phyloP scores from a whole-genome alignment of 2,888 invertebrate species.

The Sphaeridia pumilis region DNA sequence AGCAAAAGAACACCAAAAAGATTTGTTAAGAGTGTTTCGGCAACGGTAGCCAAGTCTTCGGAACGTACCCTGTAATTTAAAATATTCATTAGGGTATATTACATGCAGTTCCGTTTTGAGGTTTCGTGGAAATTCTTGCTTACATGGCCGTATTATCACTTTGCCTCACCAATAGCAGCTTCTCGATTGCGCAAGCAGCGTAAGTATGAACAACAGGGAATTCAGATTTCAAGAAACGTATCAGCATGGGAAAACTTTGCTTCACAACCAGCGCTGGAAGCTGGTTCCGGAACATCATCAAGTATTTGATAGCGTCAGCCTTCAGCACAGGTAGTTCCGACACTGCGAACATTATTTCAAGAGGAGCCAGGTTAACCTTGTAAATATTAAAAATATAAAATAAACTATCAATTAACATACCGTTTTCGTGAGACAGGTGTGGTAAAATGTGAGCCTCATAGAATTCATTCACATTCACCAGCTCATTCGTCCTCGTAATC shows the following conservation, averaged over 20 bases:
- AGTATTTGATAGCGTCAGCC: conserved; percentile 89
- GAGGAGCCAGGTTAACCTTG: background rate
- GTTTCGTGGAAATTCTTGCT: conserved; percentile 35
- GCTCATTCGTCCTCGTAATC: conserved; percentile 76
- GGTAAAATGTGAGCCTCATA: conserved; percentile 73
- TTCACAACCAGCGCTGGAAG: conserved; percentile 66
- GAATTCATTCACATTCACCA: conserved; percentile 83
- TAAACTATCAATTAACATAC: conserved; percentile 41
- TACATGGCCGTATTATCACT: conserved; percentile 48
- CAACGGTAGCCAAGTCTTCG: conserved; percentile 54
- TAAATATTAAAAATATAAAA: conserved; percentile 9
- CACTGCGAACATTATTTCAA: conserved; percentile 47
- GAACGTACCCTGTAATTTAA: conserved; percentile 46
- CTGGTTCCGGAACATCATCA: conserved; percentile 89
- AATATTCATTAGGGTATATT: background rate
- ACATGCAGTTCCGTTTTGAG: background rate
- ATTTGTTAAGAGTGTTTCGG: conserved; percentile 56
- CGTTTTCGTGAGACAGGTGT: conserved; percentile 63
- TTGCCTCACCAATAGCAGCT: conserved; percentile 64
- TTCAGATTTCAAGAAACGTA: conserved; percentile 60
- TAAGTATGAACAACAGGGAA: conserved; percentile 89
- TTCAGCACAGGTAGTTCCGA: conserved; percentile 81
- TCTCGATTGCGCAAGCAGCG: conserved; percentile 83
- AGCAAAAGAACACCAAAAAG: conserved; percentile 63
- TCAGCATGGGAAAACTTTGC: conserved; percentile 62